Percentiles rank a stretch among this genome's conserved stretches.
phyloP scores from a whole-genome alignment of 2,113 vertebrate species.

The Tetrao urogallus region DNA sequence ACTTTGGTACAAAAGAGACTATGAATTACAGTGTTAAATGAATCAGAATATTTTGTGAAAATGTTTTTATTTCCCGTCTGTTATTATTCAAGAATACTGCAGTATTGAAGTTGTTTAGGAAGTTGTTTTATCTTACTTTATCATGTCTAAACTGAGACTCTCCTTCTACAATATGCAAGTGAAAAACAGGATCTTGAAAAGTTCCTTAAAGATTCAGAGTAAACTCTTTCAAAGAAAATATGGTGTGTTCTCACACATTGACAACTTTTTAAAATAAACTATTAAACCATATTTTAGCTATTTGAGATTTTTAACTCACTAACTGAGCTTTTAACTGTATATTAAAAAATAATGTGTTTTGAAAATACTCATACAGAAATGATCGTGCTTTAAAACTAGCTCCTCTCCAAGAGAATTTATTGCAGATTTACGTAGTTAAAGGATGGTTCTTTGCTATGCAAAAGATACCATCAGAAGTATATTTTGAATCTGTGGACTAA shows the following conservation, averaged over 20 bases:
- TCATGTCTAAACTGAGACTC: neutral
- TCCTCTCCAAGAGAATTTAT: neutral
- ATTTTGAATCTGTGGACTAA: neutral
- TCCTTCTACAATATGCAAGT: neutral
- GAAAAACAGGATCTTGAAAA: neutral
- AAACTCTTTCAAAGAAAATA: neutral
- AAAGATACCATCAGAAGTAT: neutral
- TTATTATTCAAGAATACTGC: neutral
- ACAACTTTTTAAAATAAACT: neutral
- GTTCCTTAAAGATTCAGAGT: neutral
- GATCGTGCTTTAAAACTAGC: neutral
- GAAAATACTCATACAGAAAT: neutral
- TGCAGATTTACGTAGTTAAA: neutral
- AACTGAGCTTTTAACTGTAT: neutral
- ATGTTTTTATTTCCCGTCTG: neutral
- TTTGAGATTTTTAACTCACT: neutral
- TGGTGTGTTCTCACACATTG: accelerated
- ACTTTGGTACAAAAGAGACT: neutral
- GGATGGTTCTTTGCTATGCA: neutral
- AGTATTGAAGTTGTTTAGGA: neutral
- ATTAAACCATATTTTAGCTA: accelerated
- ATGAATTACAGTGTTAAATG: neutral
- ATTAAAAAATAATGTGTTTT: neutral
- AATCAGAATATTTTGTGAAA: neutral
- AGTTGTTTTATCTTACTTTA: neutral